Evolutionary conservation across 2,797 vertebrate species (phyloP), one percentile per base, ranked within the genome.

Genomic region (Arnoldichthys spilopterus): DNA sequence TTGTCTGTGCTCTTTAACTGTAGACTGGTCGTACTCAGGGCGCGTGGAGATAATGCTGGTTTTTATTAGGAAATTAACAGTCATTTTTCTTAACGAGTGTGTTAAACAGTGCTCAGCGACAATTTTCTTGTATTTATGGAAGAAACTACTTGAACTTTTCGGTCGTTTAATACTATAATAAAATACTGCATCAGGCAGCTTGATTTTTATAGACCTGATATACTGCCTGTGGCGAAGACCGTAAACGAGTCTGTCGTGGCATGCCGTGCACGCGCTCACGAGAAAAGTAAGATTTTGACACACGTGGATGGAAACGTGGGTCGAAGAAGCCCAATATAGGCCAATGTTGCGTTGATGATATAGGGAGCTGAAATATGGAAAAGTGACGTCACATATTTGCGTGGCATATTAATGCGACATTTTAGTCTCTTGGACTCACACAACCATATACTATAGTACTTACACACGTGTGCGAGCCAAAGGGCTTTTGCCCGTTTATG

Each of bases 141-240:
- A 86, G 87, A 90, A 92, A 92, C 87, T 91, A 89, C 91, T 88
- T 89, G 72, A 93, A 88, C 89, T 93, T 91, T 92, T 93, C 86
- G 89, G 86, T 86, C 86, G 73, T 90, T 91, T 92, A 94, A 95
- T 91, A 94, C 92, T 94, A 92, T 91, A 90, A 94, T 94, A 94
- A 94, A 94, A 94, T 86, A 90, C 86, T 91, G 90, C 90, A 95
- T 92, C 88, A 93, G 91, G 90, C 90, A 90, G 88, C 90, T 94
- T 90, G 84, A 86, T 94, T 94, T 91, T 95, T 96, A 96, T 95
- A 91, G 93, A 87, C 88, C 86, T 93, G 91, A 94, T 95, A 95
- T 94, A 95, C 91, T 91, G 92, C 93, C 91, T 89, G 92, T 90
- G 89, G 90, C 85, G 87, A 90, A 87, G 85, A 90, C 91, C 90